phyloP scores from a whole-genome alignment of 2,888 invertebrate genomes.

The Drosophila vallismaia region DNA sequence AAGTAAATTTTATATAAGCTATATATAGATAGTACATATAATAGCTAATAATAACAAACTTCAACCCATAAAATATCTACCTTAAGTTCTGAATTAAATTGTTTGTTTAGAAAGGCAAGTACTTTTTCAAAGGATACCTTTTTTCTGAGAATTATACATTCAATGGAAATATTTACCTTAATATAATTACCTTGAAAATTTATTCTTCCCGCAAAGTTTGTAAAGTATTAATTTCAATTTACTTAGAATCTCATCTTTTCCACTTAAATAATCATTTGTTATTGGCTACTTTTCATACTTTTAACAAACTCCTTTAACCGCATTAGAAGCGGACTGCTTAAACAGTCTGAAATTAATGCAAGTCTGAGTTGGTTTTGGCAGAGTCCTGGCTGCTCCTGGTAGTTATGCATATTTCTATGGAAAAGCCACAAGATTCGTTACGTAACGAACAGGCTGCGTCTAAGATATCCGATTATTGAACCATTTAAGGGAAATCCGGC shows the following conservation, averaged over 20 bases:
- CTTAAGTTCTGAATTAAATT: too few relatives aligned
- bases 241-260: background rate
- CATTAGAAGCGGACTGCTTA: background rate
- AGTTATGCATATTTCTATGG: slow-evolving; percentile 7
- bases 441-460: background rate
- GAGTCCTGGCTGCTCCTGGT: background rate
- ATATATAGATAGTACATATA: too few relatives aligned
- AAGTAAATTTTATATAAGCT: too few relatives aligned
- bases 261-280: background rate
- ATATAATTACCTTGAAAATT: too few relatives aligned
- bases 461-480: background rate
- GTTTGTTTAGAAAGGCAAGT: too few relatives aligned
- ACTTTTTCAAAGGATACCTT: too few relatives aligned
- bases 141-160: too few relatives aligned
- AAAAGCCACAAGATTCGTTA: background rate
- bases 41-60: too few relatives aligned
- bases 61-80: too few relatives aligned
- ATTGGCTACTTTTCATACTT: background rate
- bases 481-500: slow-evolving; percentile 4
- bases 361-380: background rate
- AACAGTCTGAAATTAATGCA: background rate
- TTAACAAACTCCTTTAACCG: background rate
- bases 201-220: too few relatives aligned
- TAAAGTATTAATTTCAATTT: too few relatives aligned
- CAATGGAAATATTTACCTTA: too few relatives aligned